These are phyloP conservation scores for Ormyrus pomaceus DNA, from an alignment of 2,888 invertebrate genomes.

Conservation along the genomic window DNA sequence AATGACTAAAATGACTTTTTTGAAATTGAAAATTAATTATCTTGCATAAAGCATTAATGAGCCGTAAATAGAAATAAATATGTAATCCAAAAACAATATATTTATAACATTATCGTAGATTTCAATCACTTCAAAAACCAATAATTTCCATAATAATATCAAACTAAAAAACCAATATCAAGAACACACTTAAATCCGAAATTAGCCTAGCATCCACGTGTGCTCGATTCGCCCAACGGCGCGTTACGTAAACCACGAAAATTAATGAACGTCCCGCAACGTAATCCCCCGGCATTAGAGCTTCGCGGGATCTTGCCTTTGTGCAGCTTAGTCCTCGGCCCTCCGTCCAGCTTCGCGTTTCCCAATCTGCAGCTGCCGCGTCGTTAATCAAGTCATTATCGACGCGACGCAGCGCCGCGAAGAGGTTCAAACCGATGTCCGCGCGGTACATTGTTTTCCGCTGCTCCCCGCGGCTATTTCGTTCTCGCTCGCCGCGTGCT, in stretches of 20 bases:
- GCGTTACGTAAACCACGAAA: constrained; percentile 10
- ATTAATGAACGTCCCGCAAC: constrained; percentile 16
- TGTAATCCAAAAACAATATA: too few relatives aligned
- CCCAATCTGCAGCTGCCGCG: constrained; percentile 2
- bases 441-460: not conserved
- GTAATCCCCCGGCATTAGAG: constrained; percentile 1
- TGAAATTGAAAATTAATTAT: too few relatives aligned
- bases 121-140: too few relatives aligned
- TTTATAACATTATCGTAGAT: too few relatives aligned
- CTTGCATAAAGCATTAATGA: too few relatives aligned
- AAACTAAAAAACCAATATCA: too few relatives aligned
- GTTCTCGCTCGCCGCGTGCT: not conserved
- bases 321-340: constrained; percentile 9
- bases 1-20: too few relatives aligned
- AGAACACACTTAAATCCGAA: too few relatives aligned
- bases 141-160: too few relatives aligned
- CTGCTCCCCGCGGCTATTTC: not conserved
- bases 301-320: not conserved
- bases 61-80: too few relatives aligned
- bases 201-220: too few relatives aligned
- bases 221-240: too few relatives aligned
- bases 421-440: constrained; percentile 41
- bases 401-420: constrained; percentile 34
- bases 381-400: constrained; percentile 58
- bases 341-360: not conserved